These are phyloP conservation scores for Phyllotreta striolata DNA, from an alignment of 2,888 invertebrate species.

Conservation along the genomic window DNA sequence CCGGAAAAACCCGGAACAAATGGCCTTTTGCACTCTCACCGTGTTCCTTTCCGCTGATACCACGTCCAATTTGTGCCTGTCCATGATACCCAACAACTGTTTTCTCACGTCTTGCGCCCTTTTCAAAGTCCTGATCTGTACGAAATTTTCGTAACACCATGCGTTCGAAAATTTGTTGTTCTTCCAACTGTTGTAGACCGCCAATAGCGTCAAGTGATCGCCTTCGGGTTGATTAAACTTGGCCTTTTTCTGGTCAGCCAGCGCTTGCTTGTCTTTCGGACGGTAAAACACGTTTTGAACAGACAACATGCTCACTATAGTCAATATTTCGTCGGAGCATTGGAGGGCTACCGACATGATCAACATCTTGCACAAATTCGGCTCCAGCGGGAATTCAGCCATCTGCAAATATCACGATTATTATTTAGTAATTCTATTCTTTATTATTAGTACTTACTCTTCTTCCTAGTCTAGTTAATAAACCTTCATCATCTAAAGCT, in stretches of 20 bases:
- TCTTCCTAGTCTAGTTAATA: constrained; percentile 81
- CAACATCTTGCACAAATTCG: constrained; percentile 96
- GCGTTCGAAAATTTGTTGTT: constrained; percentile 99
- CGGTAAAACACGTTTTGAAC: constrained; percentile 98
- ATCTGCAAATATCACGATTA: constrained; percentile 70
- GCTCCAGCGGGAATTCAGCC: constrained; percentile 99
- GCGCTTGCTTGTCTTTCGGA: constrained; percentile 93
- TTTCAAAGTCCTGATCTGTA: constrained; percentile 95
- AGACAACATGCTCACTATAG: constrained; percentile 98
- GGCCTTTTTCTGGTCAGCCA: constrained; percentile 98
- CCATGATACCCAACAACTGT: constrained; percentile 97
- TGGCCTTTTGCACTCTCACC: constrained; percentile 95
- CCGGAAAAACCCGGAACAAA: constrained; percentile 98
- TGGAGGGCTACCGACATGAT: constrained; percentile 98
- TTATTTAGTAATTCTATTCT: constrained; percentile 22
- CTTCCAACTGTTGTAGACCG: constrained; percentile 99
- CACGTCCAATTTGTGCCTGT: constrained; percentile 95
- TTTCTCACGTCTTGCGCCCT: constrained; percentile 98
- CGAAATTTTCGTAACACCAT: constrained; percentile 99
- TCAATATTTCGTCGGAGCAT: constrained; percentile 97
- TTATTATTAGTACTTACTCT: constrained; percentile 63
- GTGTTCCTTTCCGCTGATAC: constrained; percentile 96
- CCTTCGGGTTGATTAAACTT: constrained; percentile 99
- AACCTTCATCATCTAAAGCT: constrained; percentile 94
- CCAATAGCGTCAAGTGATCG: constrained; percentile 95